Conservation (phyloP, 2,113 vertebrate species). For the Drymodes brunneopygia region DNA sequence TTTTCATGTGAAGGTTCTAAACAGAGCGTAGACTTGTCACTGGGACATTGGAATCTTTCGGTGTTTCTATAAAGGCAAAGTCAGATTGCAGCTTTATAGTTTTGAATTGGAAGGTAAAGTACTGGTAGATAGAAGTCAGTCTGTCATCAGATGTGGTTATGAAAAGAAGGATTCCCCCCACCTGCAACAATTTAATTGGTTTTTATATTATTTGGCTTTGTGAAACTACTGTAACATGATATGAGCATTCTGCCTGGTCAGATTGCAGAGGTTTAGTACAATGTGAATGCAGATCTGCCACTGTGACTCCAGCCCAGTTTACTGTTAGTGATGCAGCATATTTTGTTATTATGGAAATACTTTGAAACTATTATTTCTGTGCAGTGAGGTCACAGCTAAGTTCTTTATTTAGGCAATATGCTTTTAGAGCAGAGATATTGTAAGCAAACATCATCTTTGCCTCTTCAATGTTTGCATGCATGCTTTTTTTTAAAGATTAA, state of each 20-base stretch:
- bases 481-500: not conserved
- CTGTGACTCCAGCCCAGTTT: not conserved
- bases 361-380: not conserved
- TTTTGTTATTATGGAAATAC: not conserved
- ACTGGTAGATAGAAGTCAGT: fast-evolving
- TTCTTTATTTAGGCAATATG: not conserved
- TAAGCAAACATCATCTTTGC: not conserved
- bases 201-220: not conserved
- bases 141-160: not conserved
- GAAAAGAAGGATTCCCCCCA: not conserved
- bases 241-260: not conserved
- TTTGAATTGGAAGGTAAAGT: not conserved
- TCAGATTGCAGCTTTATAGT: not conserved
- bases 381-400: not conserved
- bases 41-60: not conserved
- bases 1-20: not conserved
- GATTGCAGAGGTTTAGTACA: not conserved
- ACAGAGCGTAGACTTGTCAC: fast-evolving
- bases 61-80: not conserved
- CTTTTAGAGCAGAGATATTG: not conserved
- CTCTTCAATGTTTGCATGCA: not conserved
- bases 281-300: not conserved
- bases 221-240: not conserved
- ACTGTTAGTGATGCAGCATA: not conserved
- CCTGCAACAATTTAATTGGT: fast-evolving